Conservation (phyloP, 30 jellyfish, hydroid and myxozoan genomes). For the Aurelia aurita region DNA sequence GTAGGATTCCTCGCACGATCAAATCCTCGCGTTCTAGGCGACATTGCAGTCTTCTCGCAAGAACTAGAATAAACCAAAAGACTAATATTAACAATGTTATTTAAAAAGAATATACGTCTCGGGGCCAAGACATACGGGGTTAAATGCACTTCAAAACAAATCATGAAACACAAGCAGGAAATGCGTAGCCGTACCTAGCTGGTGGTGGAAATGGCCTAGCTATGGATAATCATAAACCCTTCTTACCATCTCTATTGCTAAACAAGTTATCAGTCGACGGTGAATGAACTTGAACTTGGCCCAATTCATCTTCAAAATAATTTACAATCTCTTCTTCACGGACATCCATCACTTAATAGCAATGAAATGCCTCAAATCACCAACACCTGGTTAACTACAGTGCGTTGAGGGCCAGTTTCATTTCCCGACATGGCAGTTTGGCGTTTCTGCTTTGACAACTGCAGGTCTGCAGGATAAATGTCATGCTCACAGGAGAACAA, state of each 20-base stretch:
- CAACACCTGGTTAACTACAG: slow-evolving; percentile 25
- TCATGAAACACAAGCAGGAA: slow-evolving; percentile 16
- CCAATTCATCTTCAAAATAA: slow-evolving; percentile 31
- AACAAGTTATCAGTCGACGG: slow-evolving; percentile 92
- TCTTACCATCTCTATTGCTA: slow-evolving; percentile 91
- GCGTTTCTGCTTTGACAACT: too few species aligned
- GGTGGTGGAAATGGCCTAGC: too few species aligned
- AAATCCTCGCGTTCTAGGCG: slow-evolving; percentile 86
- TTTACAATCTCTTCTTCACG: slow-evolving; percentile 3
- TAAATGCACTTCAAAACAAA: too few species aligned
- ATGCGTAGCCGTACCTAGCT: background rate
- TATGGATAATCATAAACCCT: background rate
- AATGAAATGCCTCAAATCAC: background rate
- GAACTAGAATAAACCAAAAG: slow-evolving; percentile 48
- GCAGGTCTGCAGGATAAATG: too few species aligned
- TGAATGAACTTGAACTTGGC: slow-evolving; percentile 31
- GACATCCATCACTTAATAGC: slow-evolving; percentile 23
- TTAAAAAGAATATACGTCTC: too few species aligned
- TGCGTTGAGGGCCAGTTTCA: too few species aligned
- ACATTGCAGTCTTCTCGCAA: slow-evolving; percentile 85
- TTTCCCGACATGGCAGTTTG: too few species aligned
- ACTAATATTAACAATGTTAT: too few species aligned
- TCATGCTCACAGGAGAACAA: too few species aligned
- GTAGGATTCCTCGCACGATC: slow-evolving; percentile 88
- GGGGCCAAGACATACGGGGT: too few species aligned